These are phyloP conservation scores for Hydropotes inermis DNA, from an alignment of 2,113 vertebrate genomes.

Conservation along the genomic window DNA sequence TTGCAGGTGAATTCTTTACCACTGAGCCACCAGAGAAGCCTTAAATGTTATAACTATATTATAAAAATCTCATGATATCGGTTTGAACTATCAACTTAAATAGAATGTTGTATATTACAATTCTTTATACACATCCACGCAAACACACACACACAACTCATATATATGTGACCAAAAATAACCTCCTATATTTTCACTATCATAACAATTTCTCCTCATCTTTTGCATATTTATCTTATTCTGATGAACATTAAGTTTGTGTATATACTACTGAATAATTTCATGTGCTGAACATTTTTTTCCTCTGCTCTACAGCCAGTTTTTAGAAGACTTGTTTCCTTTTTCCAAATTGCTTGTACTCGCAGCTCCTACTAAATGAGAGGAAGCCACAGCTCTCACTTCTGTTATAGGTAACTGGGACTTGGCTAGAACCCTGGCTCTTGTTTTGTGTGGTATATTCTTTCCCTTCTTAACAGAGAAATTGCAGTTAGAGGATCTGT, in stretches of 20 bases:
- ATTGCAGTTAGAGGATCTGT: neutral
- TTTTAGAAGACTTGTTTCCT: neutral
- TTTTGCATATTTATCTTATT: neutral
- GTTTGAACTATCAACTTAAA: neutral
- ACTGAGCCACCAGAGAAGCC: neutral
- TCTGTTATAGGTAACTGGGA: neutral
- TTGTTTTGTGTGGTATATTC: neutral
- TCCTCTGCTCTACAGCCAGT: neutral
- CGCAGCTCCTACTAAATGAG: neutral
- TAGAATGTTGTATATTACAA: neutral
- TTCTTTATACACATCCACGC: neutral
- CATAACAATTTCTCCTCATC: neutral
- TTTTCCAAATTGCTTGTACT: neutral
- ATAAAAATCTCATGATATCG: neutral
- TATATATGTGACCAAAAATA: neutral
- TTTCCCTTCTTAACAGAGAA: neutral
- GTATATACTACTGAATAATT: neutral
- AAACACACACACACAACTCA: neutral
- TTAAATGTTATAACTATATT: neutral
- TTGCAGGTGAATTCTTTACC: neutral
- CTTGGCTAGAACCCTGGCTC: neutral
- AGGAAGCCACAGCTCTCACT: neutral
- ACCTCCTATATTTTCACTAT: neutral
- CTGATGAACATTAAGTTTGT: neutral
- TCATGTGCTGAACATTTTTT: neutral